A percentile compares a stretch with the other conserved stretches of the same genome.
These are phyloP conservation scores for Oscheius sp. DNA, from an alignment of 2,888 invertebrate genomes.

Conservation along the genomic window DNA sequence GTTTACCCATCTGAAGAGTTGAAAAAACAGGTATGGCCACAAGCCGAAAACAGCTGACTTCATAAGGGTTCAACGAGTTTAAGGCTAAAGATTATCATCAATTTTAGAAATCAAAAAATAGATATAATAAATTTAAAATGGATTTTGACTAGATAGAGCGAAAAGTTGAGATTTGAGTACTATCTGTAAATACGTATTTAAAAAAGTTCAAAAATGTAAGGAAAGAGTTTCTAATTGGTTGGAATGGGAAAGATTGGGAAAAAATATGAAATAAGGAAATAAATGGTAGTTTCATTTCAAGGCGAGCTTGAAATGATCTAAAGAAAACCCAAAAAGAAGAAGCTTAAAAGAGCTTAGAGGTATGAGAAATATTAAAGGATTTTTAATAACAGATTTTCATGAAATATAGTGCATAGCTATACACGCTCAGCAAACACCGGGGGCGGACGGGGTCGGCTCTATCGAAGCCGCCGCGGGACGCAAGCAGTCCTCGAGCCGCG, in stretches of 20 bases:
- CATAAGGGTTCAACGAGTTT: background rate
- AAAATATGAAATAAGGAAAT: too few species aligned
- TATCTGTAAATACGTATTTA: too few species aligned
- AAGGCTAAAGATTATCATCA: background rate
- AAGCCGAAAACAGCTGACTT: conserved; percentile 11
- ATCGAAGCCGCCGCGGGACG: conserved; percentile 27
- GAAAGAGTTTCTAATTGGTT: too few species aligned
- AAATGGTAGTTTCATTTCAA: background rate
- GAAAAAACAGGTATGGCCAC: conserved; percentile 1
- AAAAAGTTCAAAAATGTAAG: too few species aligned
- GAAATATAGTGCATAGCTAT: conserved; percentile 23
- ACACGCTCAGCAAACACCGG: conserved; percentile 24
- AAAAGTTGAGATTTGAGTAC: too few species aligned
- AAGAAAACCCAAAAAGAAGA: background rate
- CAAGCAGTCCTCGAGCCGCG: conserved; percentile 29
- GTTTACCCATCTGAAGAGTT: background rate
- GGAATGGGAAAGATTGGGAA: too few species aligned
- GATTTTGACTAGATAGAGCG: too few species aligned
- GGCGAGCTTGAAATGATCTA: background rate
- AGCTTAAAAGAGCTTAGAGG: too few species aligned
- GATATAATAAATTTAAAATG: background rate
- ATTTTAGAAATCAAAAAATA: background rate
- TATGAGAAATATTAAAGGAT: background rate
- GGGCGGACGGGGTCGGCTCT: conserved; percentile 28
- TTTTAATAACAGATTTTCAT: conserved; percentile 8